A percentile compares a stretch with the other conserved stretches of the same genome.
Evolutionary conservation across 1,140 invertebrate genomes (phyloP).

Genomic region (Eupristina koningsbergeri): DNA sequence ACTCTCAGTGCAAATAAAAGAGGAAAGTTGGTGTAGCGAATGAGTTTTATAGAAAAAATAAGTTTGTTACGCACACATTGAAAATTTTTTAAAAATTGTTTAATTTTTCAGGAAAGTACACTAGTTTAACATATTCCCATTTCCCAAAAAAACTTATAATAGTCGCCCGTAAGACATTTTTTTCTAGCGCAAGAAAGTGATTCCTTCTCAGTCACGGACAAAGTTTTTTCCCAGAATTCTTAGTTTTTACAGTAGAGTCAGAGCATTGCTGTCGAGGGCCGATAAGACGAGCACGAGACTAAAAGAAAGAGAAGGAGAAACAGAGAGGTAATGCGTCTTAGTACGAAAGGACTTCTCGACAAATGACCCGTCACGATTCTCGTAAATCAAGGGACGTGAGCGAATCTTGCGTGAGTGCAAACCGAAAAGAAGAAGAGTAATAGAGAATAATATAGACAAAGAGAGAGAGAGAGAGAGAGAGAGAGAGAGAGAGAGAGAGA

Average conservation of each 20-base stretch:
- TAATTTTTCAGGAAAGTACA: background rate
- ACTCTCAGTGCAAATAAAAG: no score
- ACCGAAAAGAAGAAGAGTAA: background rate
- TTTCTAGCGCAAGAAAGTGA: background rate
- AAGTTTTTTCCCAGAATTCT: background rate
- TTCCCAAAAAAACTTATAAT: background rate
- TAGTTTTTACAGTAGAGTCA: constrained; percentile 17
- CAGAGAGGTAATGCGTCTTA: constrained; percentile 54
- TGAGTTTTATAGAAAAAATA: background rate
- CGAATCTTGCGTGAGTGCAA: background rate
- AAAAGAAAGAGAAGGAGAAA: constrained; percentile 63
- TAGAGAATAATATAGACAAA: no score
- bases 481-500: no score
- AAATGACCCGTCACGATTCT: constrained; percentile 72
- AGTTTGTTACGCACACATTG: no score
- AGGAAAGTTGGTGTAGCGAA: no score
- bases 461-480: no score
- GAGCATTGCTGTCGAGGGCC: constrained; percentile 57
- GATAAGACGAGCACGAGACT: constrained; percentile 67
- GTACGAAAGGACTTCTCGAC: constrained; percentile 61
- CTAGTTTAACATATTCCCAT: background rate
- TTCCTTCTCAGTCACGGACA: background rate
- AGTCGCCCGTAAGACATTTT: background rate
- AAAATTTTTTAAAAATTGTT: background rate
- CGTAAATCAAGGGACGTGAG: constrained; percentile 69